A percentile compares a stretch with the other conserved stretches of the same genome.
These are phyloP conservation scores for Acromyrmex charruanus DNA, from an alignment of 1,140 invertebrate species.

Conservation along the genomic window DNA sequence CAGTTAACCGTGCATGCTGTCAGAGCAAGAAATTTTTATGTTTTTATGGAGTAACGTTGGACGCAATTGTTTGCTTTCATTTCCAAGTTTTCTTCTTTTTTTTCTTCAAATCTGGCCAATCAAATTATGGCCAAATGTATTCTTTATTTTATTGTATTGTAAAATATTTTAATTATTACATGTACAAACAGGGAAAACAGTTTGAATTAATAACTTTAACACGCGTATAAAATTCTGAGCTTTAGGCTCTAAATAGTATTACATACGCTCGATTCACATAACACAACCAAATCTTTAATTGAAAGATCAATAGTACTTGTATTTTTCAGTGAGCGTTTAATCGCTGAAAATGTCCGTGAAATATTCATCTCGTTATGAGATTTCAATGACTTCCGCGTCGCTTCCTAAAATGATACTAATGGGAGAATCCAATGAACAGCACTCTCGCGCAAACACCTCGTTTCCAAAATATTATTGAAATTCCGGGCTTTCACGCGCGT, in stretches of 20 bases:
- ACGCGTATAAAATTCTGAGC: background rate
- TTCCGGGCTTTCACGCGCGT: background rate
- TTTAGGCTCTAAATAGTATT: background rate
- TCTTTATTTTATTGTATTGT: background rate
- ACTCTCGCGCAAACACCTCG: background rate
- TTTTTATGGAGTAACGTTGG: background rate
- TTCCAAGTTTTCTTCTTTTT: background rate
- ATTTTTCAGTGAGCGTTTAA: conserved; percentile 40
- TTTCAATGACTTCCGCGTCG: conserved; percentile 45
- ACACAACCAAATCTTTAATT: background rate
- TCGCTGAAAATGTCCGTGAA: conserved; percentile 28
- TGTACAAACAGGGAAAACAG: background rate
- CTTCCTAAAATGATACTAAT: conserved; percentile 48
- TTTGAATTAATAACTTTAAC: conserved; percentile 2
- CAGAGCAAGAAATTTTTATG: background rate
- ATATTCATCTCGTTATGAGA: conserved; percentile 43
- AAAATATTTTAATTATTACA: background rate
- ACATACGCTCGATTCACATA: background rate
- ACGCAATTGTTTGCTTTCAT: background rate
- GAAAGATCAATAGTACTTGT: conserved; percentile 30
- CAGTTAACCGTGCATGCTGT: background rate
- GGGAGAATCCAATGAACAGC: conserved; percentile 17
- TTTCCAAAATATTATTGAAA: conserved; percentile 44
- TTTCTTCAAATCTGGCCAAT: background rate
- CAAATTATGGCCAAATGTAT: background rate